Evolutionary conservation across 2,113 vertebrate species (phyloP).

Genomic region (Colius striatus): DNA sequence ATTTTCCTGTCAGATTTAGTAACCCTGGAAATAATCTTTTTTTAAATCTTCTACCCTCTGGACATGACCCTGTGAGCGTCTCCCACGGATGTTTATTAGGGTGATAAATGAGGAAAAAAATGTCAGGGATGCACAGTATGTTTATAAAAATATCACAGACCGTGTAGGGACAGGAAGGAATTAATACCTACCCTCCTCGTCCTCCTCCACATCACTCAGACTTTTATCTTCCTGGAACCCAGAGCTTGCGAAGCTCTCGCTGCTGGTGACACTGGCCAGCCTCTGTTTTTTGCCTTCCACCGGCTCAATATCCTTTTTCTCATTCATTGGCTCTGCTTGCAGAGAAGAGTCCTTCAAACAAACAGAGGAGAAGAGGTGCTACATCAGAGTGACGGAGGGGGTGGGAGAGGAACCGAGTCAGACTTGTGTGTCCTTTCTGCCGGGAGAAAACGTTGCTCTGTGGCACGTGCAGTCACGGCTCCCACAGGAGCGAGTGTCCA

Average conservation of each 20-base stretch:
- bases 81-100: conserved; percentile 83
- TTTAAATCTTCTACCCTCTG: conserved; percentile 76
- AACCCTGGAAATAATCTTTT: conserved; percentile 80
- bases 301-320: conserved; percentile 52
- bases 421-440: neutral
- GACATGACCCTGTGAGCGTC: conserved; percentile 67
- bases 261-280: conserved; percentile 75
- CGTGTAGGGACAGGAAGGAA: conserved; percentile 76
- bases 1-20: conserved; percentile 77
- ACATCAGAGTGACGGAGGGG: neutral
- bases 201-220: conserved; percentile 79
- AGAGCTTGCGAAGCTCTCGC: conserved; percentile 75
- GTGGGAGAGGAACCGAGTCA: neutral
- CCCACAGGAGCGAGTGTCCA: rapidly evolving
- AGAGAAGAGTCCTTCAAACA: conserved; percentile 73
- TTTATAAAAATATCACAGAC: conserved; percentile 76
- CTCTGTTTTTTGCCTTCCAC: conserved; percentile 65
- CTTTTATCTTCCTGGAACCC: conserved; percentile 83
- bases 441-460: rapidly evolving
- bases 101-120: conserved; percentile 81
- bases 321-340: conserved; percentile 62
- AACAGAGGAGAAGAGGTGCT: neutral
- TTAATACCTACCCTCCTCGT: conserved; percentile 82
- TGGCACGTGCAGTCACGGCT: rapidly evolving
- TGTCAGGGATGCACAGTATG: conserved; percentile 74